A percentile compares a stretch with the other conserved stretches of the same genome.
Evolutionary conservation across 1,140 invertebrate genomes (phyloP).

Genomic region (Lepidurus apus): DNA sequence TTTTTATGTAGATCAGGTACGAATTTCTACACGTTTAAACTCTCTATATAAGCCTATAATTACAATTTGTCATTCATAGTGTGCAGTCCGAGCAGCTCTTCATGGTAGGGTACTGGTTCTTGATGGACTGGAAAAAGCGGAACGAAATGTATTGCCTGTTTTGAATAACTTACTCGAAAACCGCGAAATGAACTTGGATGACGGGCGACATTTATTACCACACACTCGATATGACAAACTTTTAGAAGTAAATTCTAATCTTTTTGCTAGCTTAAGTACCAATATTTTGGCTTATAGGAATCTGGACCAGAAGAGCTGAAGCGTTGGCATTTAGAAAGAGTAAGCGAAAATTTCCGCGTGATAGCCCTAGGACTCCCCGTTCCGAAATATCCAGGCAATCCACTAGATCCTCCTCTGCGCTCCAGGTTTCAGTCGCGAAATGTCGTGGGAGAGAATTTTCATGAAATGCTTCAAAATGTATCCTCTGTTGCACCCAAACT

Average conservation of each 20-base stretch:
- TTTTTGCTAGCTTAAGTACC: neutral
- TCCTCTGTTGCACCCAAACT: slow-evolving; percentile 31
- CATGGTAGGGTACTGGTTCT: slow-evolving; percentile 85
- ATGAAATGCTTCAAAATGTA: slow-evolving; percentile 31
- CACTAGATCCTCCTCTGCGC: slow-evolving; percentile 88
- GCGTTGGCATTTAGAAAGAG: slow-evolving; percentile 77
- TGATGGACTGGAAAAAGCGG: slow-evolving; percentile 96
- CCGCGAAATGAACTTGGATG: slow-evolving; percentile 96
- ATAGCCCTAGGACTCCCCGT: slow-evolving; percentile 84
- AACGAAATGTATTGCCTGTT: slow-evolving; percentile 92
- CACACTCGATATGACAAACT: slow-evolving; percentile 85
- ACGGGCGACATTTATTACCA: slow-evolving; percentile 87
- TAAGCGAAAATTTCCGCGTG: slow-evolving; percentile 85
- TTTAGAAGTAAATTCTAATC: slow-evolving; percentile 58
- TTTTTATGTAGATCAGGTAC: slow-evolving; percentile 86
- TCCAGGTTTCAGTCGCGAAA: slow-evolving; percentile 91
- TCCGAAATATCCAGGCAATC: slow-evolving; percentile 82
- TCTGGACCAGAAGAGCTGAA: slow-evolving; percentile 72
- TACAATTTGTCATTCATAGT: slow-evolving; percentile 48
- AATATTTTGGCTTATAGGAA: slow-evolving; percentile 52
- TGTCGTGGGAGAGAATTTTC: slow-evolving; percentile 53
- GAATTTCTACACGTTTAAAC: neutral
- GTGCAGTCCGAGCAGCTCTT: slow-evolving; percentile 82
- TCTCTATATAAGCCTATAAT: neutral
- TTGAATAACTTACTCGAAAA: slow-evolving; percentile 99